These are phyloP conservation scores for Orcinus orca DNA, from an alignment of 2,113 vertebrate genomes.

Conservation along the genomic window DNA sequence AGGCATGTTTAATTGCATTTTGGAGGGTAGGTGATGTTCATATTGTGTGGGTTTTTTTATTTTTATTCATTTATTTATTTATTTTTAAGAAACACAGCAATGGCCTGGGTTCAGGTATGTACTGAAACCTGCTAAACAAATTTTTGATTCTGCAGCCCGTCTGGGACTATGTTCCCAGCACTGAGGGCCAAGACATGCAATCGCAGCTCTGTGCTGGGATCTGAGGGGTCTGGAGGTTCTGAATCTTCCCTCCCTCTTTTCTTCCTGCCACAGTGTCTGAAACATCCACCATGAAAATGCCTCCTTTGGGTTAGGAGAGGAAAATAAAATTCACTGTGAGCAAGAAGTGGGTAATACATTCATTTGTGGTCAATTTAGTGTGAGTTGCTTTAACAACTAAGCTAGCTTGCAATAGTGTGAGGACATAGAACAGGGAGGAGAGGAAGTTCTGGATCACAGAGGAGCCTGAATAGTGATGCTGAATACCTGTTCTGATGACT, in stretches of 20 bases:
- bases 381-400: neutral
- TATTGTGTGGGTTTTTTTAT: neutral
- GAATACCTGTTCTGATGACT: accelerated
- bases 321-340: neutral
- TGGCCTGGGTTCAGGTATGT: neutral
- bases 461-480: neutral
- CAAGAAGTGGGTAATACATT: neutral
- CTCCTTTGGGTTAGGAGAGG: neutral
- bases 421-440: neutral
- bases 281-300: neutral
- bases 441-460: neutral
- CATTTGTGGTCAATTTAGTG: neutral
- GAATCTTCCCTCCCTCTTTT: neutral
- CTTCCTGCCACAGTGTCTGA: neutral
- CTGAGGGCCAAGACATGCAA: no score
- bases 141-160: neutral
- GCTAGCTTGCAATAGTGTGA: neutral
- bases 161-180: neutral
- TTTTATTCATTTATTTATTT: neutral
- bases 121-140: neutral
- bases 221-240: no score
- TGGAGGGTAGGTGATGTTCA: neutral
- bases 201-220: neutral
- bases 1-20: neutral
- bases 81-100: neutral